These are phyloP conservation scores for Porites rus DNA, from an alignment of 92 coral and sea anemone species.

Conservation along the genomic window DNA sequence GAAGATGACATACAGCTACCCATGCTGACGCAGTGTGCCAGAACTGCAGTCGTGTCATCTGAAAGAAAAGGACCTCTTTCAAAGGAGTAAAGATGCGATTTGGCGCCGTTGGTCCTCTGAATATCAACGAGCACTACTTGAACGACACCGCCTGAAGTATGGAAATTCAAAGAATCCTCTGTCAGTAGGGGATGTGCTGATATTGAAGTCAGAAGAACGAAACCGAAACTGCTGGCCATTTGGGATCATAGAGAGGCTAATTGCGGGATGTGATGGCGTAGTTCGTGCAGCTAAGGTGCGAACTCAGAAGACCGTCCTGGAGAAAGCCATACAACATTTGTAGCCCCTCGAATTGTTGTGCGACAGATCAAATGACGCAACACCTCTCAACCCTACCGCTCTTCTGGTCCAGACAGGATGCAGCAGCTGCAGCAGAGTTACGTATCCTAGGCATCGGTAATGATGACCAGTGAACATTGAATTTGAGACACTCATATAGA, in stretches of 20 bases:
- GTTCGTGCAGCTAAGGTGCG: slow-evolving; percentile 39
- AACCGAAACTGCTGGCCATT: slow-evolving; percentile 48
- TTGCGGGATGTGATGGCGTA: slow-evolving; percentile 39
- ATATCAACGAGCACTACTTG: slow-evolving; percentile 48
- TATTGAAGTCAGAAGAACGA: slow-evolving; percentile 39
- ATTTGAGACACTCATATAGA: slow-evolving; percentile 3
- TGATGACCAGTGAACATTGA: slow-evolving; percentile 27
- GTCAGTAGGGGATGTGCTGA: slow-evolving; percentile 44
- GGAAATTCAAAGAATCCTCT: neutral
- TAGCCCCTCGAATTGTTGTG: slow-evolving; percentile 39
- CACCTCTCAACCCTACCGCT: slow-evolving; percentile 42
- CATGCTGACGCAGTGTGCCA: slow-evolving; percentile 37
- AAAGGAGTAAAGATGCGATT: slow-evolving; percentile 51
- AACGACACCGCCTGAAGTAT: slow-evolving; percentile 49
- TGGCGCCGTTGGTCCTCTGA: slow-evolving; percentile 65
- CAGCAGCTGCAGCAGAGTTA: slow-evolving; percentile 16
- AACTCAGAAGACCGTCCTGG: slow-evolving; percentile 42
- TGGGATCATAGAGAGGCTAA: slow-evolving; percentile 33
- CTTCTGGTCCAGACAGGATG: slow-evolving; percentile 38
- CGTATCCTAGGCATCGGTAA: slow-evolving; percentile 32
- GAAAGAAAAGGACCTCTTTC: slow-evolving; percentile 46
- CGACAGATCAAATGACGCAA: slow-evolving; percentile 7
- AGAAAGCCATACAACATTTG: slow-evolving; percentile 52
- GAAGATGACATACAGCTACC: slow-evolving; percentile 15
- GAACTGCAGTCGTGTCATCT: slow-evolving; percentile 42